These are phyloP conservation scores for Micoletzkya japonica DNA, from an alignment of 2,888 invertebrate species.

Conservation along the genomic window DNA sequence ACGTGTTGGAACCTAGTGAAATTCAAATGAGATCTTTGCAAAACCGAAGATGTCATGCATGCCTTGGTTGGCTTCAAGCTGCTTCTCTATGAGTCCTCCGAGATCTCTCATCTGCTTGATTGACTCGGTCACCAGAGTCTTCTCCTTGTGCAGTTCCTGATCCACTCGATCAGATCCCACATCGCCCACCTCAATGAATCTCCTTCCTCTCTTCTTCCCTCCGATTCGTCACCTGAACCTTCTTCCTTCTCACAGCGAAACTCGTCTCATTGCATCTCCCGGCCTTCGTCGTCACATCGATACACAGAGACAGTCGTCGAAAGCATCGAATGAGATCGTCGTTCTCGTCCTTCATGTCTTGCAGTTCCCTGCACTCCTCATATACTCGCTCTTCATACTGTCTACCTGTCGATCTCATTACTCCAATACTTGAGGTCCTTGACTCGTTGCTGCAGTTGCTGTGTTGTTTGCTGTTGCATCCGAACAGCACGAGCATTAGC, in stretches of 20 bases:
- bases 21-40: not conserved
- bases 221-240: conserved; percentile 42
- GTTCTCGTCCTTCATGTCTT: conserved; percentile 57
- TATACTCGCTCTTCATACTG: not conserved
- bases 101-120: conserved; percentile 53
- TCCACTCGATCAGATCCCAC: conserved; percentile 53
- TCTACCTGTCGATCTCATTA: conserved; percentile 58
- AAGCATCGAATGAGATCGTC: conserved; percentile 54
- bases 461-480: conserved; percentile 58
- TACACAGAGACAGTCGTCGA: conserved; percentile 47
- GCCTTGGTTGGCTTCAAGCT: conserved; percentile 53
- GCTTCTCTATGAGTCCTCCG: conserved; percentile 49
- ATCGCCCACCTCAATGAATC: conserved; percentile 41
- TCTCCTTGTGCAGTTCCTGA: conserved; percentile 53
- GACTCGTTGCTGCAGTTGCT: conserved; percentile 55
- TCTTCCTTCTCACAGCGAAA: conserved; percentile 54
- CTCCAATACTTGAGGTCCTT: conserved; percentile 62
- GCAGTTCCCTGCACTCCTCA: conserved; percentile 43
- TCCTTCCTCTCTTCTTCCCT: not conserved
- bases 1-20: not conserved
- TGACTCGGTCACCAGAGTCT: conserved; percentile 48
- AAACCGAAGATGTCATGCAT: not conserved
- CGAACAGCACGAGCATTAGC: conserved; percentile 56
- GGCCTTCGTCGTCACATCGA: conserved; percentile 45
- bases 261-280: conserved; percentile 51